Conservation (phyloP, 2,797 vertebrate genomes). For the Fistularia tabacaria region DNA sequence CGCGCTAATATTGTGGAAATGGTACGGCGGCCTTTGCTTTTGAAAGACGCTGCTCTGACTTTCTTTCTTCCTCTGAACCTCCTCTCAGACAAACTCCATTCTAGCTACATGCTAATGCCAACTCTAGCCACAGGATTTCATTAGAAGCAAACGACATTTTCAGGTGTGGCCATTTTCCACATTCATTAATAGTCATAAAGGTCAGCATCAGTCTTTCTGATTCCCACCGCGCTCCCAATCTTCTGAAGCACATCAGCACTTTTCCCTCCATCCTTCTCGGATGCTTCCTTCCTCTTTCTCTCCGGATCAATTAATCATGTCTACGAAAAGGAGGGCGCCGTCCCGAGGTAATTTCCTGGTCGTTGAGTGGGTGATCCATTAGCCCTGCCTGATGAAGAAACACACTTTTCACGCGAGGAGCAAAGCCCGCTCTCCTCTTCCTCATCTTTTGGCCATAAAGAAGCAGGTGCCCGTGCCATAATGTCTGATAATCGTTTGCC, state of each 20-base stretch:
- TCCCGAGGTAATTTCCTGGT: conserved; percentile 75
- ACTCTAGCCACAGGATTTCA: conserved; percentile 30
- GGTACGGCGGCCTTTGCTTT: background rate
- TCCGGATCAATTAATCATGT: conserved; percentile 75
- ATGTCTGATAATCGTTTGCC: conserved; percentile 38
- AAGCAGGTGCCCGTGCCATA: conserved; percentile 45
- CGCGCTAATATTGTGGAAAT: background rate
- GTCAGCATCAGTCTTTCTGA: conserved; percentile 55
- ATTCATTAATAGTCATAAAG: conserved; percentile 74
- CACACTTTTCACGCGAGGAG: conserved; percentile 30
- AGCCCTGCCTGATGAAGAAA: conserved; percentile 64
- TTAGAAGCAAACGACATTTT: conserved; percentile 39
- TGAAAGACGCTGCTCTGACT: too few relatives aligned
- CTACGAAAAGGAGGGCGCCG: conserved; percentile 53
- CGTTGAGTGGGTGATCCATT: conserved; percentile 74
- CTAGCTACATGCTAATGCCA: conserved; percentile 3
- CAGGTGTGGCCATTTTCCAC: conserved; percentile 40
- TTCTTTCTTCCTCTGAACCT: too few relatives aligned
- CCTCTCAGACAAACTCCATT: too few relatives aligned
- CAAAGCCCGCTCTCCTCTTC: conserved; percentile 7
- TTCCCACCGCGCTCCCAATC: conserved; percentile 62
- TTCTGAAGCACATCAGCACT: conserved; percentile 66
- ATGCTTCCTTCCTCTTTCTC: conserved; percentile 27
- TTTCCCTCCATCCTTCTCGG: conserved; percentile 35
- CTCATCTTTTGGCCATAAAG: conserved; percentile 17